These are phyloP conservation scores for Laticauda colubrina DNA, from an alignment of 2,113 vertebrate species.

Conservation along the genomic window DNA sequence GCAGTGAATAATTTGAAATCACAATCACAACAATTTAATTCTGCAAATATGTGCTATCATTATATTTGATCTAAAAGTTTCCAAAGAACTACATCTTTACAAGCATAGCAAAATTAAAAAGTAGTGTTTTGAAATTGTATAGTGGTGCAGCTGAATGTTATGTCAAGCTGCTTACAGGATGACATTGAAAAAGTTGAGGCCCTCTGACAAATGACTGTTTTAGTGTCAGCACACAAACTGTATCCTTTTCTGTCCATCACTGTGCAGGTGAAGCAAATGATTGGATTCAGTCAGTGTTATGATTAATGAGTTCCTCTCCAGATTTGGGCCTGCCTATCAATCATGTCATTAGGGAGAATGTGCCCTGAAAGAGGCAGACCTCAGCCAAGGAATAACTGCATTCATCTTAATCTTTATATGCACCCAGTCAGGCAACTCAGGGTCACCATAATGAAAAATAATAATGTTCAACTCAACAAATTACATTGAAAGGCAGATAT, in stretches of 20 bases:
- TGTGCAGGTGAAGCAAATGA: conserved; percentile 99
- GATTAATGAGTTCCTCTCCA: conserved; percentile 99
- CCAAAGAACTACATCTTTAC: conserved; percentile 31
- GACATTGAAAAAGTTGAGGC: conserved; percentile 86
- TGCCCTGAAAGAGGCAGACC: conserved; percentile 99
- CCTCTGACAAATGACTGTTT: conserved; percentile 79
- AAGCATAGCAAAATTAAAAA: conserved; percentile 40
- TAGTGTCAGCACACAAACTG: conserved; percentile 85
- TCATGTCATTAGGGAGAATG: conserved; percentile 99
- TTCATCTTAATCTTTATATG: conserved; percentile 99
- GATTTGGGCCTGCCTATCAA: conserved; percentile 99
- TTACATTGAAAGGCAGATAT: conserved; percentile 95
- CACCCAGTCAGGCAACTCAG: conserved; percentile 97
- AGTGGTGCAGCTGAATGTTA: conserved; percentile 71
- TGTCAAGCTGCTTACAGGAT: conserved; percentile 74
- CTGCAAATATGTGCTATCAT: conserved; percentile 37
- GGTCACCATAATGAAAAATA: conserved; percentile 99
- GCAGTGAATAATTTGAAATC: conserved; percentile 48
- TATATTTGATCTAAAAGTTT: conserved; percentile 43
- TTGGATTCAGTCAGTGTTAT: conserved; percentile 97
- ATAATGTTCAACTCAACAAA: conserved; percentile 99
- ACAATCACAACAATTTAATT: conserved; percentile 47
- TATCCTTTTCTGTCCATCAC: conserved; percentile 97
- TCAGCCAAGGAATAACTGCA: conserved; percentile 99
- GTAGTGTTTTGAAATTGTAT: conserved; percentile 64